Conservation (phyloP, 2,797 vertebrate genomes). For the Myripristis jacobus region DNA sequence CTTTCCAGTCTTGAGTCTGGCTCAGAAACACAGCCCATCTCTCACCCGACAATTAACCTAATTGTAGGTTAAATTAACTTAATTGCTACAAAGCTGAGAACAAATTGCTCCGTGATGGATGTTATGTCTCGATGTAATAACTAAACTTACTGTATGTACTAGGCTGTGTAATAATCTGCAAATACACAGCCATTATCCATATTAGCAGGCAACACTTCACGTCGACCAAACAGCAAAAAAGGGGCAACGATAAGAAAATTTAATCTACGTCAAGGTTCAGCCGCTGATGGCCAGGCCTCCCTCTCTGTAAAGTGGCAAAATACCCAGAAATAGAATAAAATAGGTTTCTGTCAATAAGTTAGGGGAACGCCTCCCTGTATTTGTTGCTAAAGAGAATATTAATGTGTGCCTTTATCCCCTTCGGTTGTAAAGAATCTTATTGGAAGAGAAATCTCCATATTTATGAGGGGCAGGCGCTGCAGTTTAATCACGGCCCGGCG, state of each 20-base stretch:
- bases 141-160: neutral
- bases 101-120: slow-evolving; percentile 2
- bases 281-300: neutral
- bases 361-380: slow-evolving; percentile 32
- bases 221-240: too few relatives aligned
- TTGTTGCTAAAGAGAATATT: slow-evolving; percentile 47
- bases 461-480: slow-evolving; percentile 62
- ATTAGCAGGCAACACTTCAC: neutral
- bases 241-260: neutral
- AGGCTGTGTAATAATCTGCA: neutral
- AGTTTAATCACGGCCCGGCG: slow-evolving; percentile 56
- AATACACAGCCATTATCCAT: too few relatives aligned
- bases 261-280: neutral
- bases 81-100: slow-evolving; percentile 14
- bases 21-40: neutral
- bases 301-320: slow-evolving; percentile 1
- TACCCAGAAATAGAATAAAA: slow-evolving; percentile 16
- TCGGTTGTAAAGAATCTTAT: slow-evolving; percentile 53
- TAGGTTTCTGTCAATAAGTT: neutral
- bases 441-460: slow-evolving; percentile 65
- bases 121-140: neutral
- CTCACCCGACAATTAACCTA: slow-evolving; percentile 8
- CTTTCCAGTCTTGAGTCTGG: slow-evolving; percentile 18
- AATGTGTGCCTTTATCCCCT: slow-evolving; percentile 37
- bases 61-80: neutral